These are phyloP conservation scores for Himalopsyche kuldschensis DNA, from an alignment of 2,888 invertebrate species.

Conservation along the genomic window DNA sequence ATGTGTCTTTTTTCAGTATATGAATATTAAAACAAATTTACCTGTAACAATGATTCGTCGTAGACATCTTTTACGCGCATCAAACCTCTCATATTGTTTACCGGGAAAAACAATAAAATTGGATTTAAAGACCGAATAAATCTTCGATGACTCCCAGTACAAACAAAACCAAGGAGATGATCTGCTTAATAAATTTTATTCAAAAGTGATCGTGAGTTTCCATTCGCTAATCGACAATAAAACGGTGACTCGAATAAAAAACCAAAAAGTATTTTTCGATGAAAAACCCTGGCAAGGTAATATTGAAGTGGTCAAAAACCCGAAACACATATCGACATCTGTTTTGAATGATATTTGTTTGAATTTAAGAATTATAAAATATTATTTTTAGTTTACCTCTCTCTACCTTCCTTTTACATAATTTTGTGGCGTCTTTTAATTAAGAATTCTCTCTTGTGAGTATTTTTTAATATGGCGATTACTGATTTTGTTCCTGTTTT, in stretches of 20 bases:
- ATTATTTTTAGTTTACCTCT: no score
- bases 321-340: no score
- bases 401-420: no score
- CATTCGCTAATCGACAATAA: conserved; percentile 7
- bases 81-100: background rate
- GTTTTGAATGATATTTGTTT: no score
- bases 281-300: background rate
- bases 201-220: background rate
- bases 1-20: no score
- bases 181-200: background rate
- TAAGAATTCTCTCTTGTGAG: no score
- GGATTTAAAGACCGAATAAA: background rate
- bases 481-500: no score
- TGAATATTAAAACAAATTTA: no score
- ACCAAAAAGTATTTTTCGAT: background rate
- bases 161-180: background rate
- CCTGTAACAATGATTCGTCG: background rate
- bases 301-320: background rate
- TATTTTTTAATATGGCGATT: no score
- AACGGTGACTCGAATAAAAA: background rate
- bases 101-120: background rate
- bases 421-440: no score
- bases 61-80: background rate
- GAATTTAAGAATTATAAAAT: no score
- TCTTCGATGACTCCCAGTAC: background rate